These are phyloP conservation scores for Salvelinus alpinus DNA, from an alignment of 2,113 vertebrate species.

Conservation along the genomic window DNA sequence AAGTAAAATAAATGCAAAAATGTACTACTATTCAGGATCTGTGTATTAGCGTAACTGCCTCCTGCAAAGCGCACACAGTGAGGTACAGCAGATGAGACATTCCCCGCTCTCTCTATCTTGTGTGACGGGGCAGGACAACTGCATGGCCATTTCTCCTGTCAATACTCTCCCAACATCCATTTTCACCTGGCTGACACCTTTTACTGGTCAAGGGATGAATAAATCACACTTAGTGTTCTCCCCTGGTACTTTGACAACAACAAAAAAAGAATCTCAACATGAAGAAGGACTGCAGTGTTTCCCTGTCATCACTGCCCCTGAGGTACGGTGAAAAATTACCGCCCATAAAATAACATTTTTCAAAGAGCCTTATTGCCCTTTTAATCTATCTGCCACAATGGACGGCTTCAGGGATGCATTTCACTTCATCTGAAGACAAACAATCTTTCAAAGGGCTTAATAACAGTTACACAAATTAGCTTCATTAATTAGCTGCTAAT, in stretches of 20 bases:
- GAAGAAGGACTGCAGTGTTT: constrained; percentile 93
- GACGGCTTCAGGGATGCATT: constrained; percentile 87
- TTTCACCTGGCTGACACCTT: constrained; percentile 90
- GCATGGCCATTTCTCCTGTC: constrained; percentile 78
- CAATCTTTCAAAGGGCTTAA: constrained; percentile 85
- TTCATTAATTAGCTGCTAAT: constrained; percentile 89
- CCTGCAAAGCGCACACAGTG: constrained; percentile 35
- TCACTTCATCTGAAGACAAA: constrained; percentile 85
- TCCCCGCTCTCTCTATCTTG: constrained; percentile 29
- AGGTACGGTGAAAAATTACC: constrained; percentile 92
- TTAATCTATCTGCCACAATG: constrained; percentile 90
- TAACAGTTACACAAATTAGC: constrained; percentile 89
- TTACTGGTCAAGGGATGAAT: constrained; percentile 88
- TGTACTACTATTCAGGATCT: not conserved
- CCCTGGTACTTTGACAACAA: constrained; percentile 83
- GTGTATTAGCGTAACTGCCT: constrained; percentile 1
- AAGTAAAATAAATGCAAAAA: not conserved
- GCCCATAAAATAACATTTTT: constrained; percentile 97
- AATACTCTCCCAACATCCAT: constrained; percentile 78
- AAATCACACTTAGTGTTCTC: constrained; percentile 93
- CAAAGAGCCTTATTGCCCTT: constrained; percentile 89
- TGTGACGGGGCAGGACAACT: constrained; percentile 73
- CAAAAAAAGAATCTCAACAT: constrained; percentile 85
- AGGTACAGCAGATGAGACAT: constrained; percentile 32
- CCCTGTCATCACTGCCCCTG: constrained; percentile 87